phyloP scores from a whole-genome alignment of 1,140 invertebrate species.

The Drosophila ficusphila region DNA sequence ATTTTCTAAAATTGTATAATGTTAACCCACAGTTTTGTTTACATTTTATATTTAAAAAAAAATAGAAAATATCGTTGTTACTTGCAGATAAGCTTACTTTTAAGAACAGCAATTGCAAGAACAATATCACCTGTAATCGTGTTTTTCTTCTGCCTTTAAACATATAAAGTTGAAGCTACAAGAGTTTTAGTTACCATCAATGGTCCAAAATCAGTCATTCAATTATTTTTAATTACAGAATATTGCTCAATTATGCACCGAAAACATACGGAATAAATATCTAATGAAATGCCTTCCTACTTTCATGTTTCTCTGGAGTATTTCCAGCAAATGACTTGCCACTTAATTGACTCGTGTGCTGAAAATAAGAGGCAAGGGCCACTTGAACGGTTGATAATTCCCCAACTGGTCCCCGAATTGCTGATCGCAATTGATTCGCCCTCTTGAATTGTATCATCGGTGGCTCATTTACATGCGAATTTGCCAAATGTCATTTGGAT shows the following conservation, averaged over 20 bases:
- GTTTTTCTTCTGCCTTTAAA: too few relatives aligned
- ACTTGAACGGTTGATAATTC: conserved; percentile 30
- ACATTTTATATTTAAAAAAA: too few relatives aligned
- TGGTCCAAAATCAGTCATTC: too few relatives aligned
- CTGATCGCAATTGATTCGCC: conserved; percentile 33
- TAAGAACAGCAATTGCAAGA: too few relatives aligned
- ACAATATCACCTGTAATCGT: too few relatives aligned
- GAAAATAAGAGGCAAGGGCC: neutral
- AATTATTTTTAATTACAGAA: too few relatives aligned
- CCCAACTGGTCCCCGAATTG: conserved; percentile 13
- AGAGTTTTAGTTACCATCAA: too few relatives aligned
- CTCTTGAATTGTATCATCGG: conserved; percentile 17
- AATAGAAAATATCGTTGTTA: too few relatives aligned
- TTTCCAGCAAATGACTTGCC: neutral
- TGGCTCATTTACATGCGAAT: conserved; percentile 38
- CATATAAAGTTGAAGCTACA: too few relatives aligned
- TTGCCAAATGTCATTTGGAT: conserved; percentile 46
- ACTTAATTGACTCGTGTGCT: conserved; percentile 23
- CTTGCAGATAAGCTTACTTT: too few relatives aligned
- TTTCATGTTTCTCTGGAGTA: neutral
- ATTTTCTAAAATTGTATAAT: too few relatives aligned
- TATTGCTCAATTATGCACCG: neutral
- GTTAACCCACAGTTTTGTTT: too few relatives aligned
- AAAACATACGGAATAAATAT: neutral
- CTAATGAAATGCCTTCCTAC: neutral